A percentile compares a stretch with the other conserved stretches of the same genome.
phyloP scores from a whole-genome alignment of 2,888 invertebrate species.

The Drosophila percnosoma region DNA sequence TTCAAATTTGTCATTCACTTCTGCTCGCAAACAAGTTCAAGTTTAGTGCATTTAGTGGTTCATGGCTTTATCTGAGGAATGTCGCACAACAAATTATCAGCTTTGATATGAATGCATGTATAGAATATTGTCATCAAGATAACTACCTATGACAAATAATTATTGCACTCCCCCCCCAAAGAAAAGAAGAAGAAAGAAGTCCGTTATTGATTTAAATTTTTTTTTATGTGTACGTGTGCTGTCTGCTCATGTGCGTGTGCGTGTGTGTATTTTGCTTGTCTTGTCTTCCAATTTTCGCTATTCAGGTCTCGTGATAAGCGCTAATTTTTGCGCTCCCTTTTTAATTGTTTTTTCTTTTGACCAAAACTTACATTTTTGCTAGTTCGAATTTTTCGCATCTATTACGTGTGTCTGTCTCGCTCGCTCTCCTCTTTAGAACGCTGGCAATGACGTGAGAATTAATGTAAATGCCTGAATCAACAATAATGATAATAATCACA shows the following conservation, averaged over 20 bases:
- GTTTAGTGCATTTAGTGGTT: conserved; percentile 31
- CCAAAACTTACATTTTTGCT: conserved; percentile 4
- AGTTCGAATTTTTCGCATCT: conserved; percentile 42
- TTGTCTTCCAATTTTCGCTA: background rate
- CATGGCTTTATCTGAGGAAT: conserved; percentile 21
- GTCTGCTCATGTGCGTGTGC: background rate
- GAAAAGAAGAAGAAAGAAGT: background rate
- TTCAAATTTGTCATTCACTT: background rate
- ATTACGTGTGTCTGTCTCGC: conserved; percentile 23
- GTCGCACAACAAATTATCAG: background rate
- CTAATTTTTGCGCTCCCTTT: conserved; percentile 13
- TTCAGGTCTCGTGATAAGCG: conserved; percentile 44
- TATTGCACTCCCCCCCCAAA: background rate
- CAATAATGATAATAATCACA: conserved; percentile 48
- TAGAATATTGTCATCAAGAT: background rate
- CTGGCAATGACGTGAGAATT: conserved; percentile 41
- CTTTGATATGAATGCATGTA: background rate
- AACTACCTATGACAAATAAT: background rate
- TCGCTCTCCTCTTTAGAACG: conserved; percentile 9
- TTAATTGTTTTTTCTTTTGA: background rate
- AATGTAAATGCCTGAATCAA: conserved; percentile 47
- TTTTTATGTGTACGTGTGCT: background rate
- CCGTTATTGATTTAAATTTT: conserved; percentile 25
- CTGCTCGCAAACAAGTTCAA: conserved; percentile 47
- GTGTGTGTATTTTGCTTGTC: background rate